Percentiles rank a stretch among this genome's conserved stretches.
phyloP scores from a whole-genome alignment of 2,888 invertebrate species.

The Heteromyza rotundicornis region DNA sequence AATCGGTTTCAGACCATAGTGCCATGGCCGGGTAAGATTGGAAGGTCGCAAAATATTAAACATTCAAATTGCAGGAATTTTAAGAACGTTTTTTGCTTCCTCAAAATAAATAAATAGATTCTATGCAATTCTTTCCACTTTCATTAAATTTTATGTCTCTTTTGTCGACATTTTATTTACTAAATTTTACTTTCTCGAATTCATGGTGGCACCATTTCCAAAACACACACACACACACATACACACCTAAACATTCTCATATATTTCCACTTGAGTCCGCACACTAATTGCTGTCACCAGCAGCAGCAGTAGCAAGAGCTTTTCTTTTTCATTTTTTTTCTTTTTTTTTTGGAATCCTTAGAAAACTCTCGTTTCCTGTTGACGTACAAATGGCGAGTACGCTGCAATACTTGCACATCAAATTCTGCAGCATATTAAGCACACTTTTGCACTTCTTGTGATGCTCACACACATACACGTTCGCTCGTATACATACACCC shows the following conservation, averaged over 20 bases:
- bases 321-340: too few species aligned
- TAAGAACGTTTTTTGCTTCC: too few species aligned
- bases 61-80: too few species aligned
- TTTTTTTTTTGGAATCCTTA: background rate
- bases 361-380: background rate
- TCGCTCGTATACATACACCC: too few species aligned
- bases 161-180: background rate
- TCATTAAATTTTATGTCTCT: too few species aligned
- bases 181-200: background rate
- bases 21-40: too few species aligned
- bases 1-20: too few species aligned
- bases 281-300: conserved; percentile 1
- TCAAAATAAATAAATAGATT: background rate
- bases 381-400: too few species aligned
- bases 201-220: background rate
- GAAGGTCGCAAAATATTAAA: too few species aligned
- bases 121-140: too few species aligned
- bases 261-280: background rate
- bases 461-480: background rate
- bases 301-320: too few species aligned
- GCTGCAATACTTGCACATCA: background rate
- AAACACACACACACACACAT: conserved; percentile 12
- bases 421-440: background rate
- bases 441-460: background rate
- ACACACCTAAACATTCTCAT: background rate